Percentiles rank a stretch among this genome's conserved stretches.
Conservation (phyloP, 2,113 vertebrate species). For the Urocitellus parryii region DNA sequence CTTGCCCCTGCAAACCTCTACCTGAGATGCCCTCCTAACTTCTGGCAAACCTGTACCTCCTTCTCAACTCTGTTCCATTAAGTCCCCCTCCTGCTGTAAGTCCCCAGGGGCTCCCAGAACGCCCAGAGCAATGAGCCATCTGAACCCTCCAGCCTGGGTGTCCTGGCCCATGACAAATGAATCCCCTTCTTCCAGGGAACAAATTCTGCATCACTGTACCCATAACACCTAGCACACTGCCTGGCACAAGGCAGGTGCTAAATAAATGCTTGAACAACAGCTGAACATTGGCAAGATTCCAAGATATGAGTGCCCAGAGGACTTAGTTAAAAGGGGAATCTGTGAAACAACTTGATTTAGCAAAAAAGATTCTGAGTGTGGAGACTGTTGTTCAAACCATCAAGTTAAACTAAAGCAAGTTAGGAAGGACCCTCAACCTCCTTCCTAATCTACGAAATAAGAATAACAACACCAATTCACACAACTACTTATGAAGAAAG, state of each 20-base stretch:
- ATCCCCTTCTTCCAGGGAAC: neutral
- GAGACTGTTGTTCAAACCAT: neutral
- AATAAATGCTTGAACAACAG: neutral
- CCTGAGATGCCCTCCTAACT: constrained; percentile 19
- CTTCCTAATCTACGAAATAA: neutral
- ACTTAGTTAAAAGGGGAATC: neutral
- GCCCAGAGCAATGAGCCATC: neutral
- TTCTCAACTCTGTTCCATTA: constrained; percentile 3
- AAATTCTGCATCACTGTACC: neutral
- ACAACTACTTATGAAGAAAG: neutral
- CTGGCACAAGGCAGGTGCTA: neutral
- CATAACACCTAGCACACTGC: neutral
- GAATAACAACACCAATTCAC: neutral
- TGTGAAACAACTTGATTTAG: neutral
- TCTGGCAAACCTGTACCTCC: neutral
- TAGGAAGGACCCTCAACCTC: neutral
- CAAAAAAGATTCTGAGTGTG: neutral
- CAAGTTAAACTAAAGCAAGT: neutral
- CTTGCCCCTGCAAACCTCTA: neutral
- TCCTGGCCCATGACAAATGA: neutral
- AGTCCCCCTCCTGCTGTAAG: constrained; percentile 23
- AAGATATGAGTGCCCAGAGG: neutral
- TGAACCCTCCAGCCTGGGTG: neutral
- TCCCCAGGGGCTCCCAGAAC: neutral
- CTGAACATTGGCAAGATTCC: neutral